phyloP scores from a whole-genome alignment of 2,113 vertebrate genomes.

The Glareola pratincola region DNA sequence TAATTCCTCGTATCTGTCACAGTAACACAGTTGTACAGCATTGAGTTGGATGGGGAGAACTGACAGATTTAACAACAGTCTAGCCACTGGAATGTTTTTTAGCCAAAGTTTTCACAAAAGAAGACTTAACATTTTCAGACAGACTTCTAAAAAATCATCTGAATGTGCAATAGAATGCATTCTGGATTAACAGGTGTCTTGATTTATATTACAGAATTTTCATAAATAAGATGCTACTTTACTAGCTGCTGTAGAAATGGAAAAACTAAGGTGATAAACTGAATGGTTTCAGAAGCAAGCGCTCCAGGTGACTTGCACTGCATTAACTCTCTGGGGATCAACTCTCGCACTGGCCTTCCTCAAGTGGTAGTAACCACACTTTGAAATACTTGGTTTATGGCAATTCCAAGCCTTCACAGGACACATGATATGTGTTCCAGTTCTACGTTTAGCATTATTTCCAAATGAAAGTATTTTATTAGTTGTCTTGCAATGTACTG shows the following conservation, averaged over 20 bases:
- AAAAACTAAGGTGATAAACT: background rate
- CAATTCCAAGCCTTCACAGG: background rate
- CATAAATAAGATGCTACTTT: background rate
- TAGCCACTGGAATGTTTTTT: background rate
- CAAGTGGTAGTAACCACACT: background rate
- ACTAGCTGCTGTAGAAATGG: background rate
- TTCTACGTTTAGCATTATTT: background rate
- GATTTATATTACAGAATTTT: background rate
- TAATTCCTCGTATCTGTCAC: background rate
- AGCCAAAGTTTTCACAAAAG: background rate
- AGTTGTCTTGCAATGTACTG: background rate
- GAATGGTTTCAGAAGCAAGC: background rate
- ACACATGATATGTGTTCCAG: rapidly evolving
- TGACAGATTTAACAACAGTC: background rate
- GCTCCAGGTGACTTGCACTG: background rate
- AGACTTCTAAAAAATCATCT: background rate
- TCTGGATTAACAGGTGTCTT: background rate
- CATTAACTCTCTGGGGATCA: background rate
- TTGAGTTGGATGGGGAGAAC: background rate
- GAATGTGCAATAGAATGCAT: background rate
- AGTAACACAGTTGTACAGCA: background rate
- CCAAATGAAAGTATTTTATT: background rate
- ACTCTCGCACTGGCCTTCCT: background rate
- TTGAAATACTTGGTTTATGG: background rate
- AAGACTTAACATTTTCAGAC: background rate